A percentile compares a stretch with the other conserved stretches of the same genome.
Conservation (phyloP, 2,888 invertebrate species). For the Ephialtes manifestator region DNA sequence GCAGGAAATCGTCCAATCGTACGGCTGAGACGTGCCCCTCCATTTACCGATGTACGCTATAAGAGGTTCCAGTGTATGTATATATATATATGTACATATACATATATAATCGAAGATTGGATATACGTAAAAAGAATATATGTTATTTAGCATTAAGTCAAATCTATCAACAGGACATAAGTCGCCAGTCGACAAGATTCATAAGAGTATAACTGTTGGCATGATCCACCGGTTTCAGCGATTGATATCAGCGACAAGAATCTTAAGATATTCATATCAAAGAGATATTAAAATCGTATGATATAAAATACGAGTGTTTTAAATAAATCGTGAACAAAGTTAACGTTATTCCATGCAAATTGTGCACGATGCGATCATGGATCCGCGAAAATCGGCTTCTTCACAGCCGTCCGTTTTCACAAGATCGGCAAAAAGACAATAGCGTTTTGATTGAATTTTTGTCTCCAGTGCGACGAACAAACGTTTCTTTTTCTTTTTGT, state of each 20-base stretch:
- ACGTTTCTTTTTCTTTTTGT: slow-evolving; percentile 28
- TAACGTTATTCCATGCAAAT: neutral
- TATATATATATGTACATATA: neutral
- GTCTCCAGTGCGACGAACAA: neutral
- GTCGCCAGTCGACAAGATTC: slow-evolving; percentile 9
- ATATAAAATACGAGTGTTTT: neutral
- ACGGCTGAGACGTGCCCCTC: too few relatives aligned
- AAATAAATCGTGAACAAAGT: neutral
- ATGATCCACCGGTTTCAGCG: neutral
- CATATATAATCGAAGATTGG: slow-evolving; percentile 24
- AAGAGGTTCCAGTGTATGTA: too few relatives aligned
- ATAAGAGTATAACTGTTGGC: neutral
- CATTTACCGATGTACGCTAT: too few relatives aligned
- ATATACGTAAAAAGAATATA: slow-evolving; percentile 40
- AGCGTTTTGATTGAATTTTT: slow-evolving; percentile 40
- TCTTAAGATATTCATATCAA: slow-evolving; percentile 10
- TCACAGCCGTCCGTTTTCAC: neutral
- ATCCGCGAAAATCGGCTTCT: neutral
- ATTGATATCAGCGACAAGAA: slow-evolving; percentile 12
- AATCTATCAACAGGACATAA: slow-evolving; percentile 1
- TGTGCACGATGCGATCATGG: neutral
- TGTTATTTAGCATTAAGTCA: slow-evolving; percentile 47
- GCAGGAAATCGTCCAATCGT: too few relatives aligned
- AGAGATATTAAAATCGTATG: neutral
- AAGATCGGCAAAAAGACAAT: slow-evolving; percentile 46